phyloP scores from a whole-genome alignment of 2,797 vertebrate genomes.

The Acanthurus leucopareius region DNA sequence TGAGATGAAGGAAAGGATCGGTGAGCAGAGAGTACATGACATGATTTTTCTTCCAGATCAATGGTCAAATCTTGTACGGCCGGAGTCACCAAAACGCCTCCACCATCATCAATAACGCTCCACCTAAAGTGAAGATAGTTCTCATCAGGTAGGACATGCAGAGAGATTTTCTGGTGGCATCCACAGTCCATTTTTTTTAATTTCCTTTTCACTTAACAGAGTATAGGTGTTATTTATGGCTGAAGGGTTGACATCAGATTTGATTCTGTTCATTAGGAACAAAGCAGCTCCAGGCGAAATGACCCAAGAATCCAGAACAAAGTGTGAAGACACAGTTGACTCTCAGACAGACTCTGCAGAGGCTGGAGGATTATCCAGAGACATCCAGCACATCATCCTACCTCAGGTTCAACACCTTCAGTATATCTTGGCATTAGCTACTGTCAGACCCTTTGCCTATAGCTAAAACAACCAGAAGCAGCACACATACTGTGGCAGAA shows the following conservation, averaged over 20 bases:
- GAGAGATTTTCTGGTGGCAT: background rate
- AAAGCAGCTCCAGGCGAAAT: slow-evolving; percentile 87
- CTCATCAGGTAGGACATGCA: slow-evolving; percentile 90
- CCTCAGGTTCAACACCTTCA: slow-evolving; percentile 67
- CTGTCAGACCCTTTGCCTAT: slow-evolving; percentile 11
- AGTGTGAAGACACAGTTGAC: slow-evolving; percentile 61
- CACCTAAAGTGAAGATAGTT: slow-evolving; percentile 93
- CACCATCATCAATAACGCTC: slow-evolving; percentile 91
- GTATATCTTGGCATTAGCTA: slow-evolving; percentile 20
- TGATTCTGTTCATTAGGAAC: slow-evolving; percentile 83
- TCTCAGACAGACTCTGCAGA: slow-evolving; percentile 38
- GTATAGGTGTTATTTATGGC: background rate
- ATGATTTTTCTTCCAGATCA: slow-evolving; percentile 87
- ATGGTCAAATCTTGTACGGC: slow-evolving; percentile 94
- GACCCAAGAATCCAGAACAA: slow-evolving; percentile 80
- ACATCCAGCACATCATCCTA: slow-evolving; percentile 58
- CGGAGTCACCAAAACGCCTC: slow-evolving; percentile 94
- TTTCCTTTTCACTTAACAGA: background rate
- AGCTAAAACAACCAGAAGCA: background rate
- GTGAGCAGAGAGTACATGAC: background rate
- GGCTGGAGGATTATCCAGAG: slow-evolving; percentile 44
- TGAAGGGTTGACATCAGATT: background rate
- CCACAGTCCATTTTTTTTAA: background rate
- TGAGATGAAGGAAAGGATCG: background rate
- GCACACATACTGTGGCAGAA: background rate